Percentiles rank a stretch among this genome's conserved stretches.
Evolutionary conservation across 2,888 invertebrate genomes (phyloP).

Genomic region (Erebia ligea): DNA sequence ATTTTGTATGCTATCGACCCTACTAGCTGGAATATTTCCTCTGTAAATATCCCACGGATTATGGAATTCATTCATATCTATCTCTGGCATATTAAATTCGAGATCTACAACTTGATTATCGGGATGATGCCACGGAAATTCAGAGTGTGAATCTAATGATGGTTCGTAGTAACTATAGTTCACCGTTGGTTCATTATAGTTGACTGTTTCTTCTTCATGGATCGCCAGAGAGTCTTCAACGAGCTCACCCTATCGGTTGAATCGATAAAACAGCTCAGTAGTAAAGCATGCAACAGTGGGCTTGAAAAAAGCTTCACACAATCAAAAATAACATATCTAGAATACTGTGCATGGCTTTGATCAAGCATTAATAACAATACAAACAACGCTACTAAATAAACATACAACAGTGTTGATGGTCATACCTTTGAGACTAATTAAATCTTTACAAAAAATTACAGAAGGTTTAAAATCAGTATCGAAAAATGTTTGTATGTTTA

Average conservation of each 20-base stretch:
- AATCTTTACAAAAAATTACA: slow-evolving; percentile 14
- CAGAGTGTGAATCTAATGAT: slow-evolving; percentile 67
- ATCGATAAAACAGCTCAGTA: slow-evolving; percentile 74
- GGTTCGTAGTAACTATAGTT: slow-evolving; percentile 60
- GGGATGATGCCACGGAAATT: slow-evolving; percentile 78
- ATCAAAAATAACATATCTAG: slow-evolving; percentile 42
- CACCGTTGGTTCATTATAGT: slow-evolving; percentile 46
- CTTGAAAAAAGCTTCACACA: slow-evolving; percentile 74
- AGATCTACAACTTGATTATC: slow-evolving; percentile 54
- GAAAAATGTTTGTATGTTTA: slow-evolving; percentile 61
- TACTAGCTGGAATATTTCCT: slow-evolving; percentile 71
- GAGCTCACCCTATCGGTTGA: slow-evolving; percentile 76
- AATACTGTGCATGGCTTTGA: slow-evolving; percentile 68
- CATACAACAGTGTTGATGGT: slow-evolving; percentile 55
- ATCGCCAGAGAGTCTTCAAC: slow-evolving; percentile 56
- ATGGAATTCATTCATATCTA: slow-evolving; percentile 63
- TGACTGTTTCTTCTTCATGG: slow-evolving; percentile 52
- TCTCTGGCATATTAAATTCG: slow-evolving; percentile 48
- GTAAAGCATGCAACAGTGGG: slow-evolving; percentile 69
- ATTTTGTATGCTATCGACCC: slow-evolving; percentile 46
- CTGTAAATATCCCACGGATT: slow-evolving; percentile 91
- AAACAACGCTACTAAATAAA: slow-evolving; percentile 58
- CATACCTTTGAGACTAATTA: slow-evolving; percentile 5
- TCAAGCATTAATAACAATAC: slow-evolving; percentile 61
- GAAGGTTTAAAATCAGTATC: slow-evolving; percentile 8